phyloP scores from a whole-genome alignment of 2,888 invertebrate species.

The Hypsopygia costalis region DNA sequence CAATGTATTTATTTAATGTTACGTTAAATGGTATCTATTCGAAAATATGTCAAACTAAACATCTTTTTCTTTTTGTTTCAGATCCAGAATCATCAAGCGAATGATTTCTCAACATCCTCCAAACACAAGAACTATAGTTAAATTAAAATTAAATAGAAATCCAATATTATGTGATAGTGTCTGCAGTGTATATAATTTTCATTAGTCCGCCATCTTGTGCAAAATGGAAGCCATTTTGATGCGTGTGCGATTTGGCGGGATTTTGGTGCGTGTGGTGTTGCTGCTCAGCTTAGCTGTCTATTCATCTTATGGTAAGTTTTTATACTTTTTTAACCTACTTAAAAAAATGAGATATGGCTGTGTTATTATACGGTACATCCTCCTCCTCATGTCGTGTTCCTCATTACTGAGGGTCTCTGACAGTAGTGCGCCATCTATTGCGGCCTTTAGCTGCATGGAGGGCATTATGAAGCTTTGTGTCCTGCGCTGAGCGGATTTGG shows the following conservation, averaged over 20 bases:
- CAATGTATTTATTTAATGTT: too few species aligned
- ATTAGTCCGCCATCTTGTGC: conserved; percentile 46
- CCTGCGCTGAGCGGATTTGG: too few species aligned
- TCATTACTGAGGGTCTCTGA: too few species aligned
- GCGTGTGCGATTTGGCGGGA: conserved; percentile 39
- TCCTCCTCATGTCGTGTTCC: too few species aligned
- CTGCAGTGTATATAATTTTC: conserved; percentile 42
- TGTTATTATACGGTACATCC: too few species aligned
- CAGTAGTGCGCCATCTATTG: too few species aligned
- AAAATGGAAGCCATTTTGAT: conserved; percentile 57
- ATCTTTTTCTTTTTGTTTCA: conserved; percentile 33
- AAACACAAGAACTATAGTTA: conserved; percentile 25
- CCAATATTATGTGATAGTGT: conserved; percentile 64
- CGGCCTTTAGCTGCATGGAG: too few species aligned
- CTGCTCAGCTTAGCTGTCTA: conserved; percentile 59
- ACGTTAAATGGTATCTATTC: too few species aligned
- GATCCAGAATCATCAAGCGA: conserved; percentile 41
- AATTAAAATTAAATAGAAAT: conserved; percentile 31
- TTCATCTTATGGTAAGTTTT: conserved; percentile 64
- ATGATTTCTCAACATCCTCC: conserved; percentile 35
- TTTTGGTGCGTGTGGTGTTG: conserved; percentile 43
- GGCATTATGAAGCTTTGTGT: too few species aligned
- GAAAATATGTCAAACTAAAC: too few species aligned
- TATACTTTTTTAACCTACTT: background rate
- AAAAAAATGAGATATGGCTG: too few species aligned